Percentiles rank a stretch among this genome's conserved stretches.
These are phyloP conservation scores for Heliconius nattereri DNA, from an alignment of 1,140 invertebrate genomes.

Conservation along the genomic window DNA sequence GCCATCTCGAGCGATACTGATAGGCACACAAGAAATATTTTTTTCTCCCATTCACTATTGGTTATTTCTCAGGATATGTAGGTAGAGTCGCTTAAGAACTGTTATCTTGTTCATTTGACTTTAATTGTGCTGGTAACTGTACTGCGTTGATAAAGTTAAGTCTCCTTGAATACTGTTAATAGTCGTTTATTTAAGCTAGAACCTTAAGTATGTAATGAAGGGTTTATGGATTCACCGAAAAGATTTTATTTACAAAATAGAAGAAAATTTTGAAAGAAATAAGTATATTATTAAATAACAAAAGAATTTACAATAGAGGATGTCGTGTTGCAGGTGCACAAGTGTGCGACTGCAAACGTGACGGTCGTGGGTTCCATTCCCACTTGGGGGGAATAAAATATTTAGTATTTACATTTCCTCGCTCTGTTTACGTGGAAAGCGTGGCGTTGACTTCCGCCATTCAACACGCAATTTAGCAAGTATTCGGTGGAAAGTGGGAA, in stretches of 20 bases:
- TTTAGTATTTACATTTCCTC: too few relatives aligned
- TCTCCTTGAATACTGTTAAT: constrained; percentile 10
- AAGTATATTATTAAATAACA: too few relatives aligned
- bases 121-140: constrained; percentile 36
- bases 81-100: constrained; percentile 36
- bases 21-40: constrained; percentile 32
- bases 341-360: too few relatives aligned
- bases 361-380: too few relatives aligned
- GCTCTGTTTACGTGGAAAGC: too few relatives aligned
- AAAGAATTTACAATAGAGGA: too few relatives aligned
- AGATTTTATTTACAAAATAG: background rate
- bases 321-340: too few relatives aligned
- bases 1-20: constrained; percentile 32
- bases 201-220: background rate
- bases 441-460: too few relatives aligned
- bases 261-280: background rate
- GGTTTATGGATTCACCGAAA: constrained; percentile 4
- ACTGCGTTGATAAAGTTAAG: constrained; percentile 25
- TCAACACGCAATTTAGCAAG: too few relatives aligned
- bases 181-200: background rate
- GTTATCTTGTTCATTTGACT: constrained; percentile 34
- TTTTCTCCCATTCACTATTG: constrained; percentile 34
- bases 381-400: too few relatives aligned
- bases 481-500: too few relatives aligned
- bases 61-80: constrained; percentile 34